These are phyloP conservation scores for Drosophila affinis DNA, from an alignment of 2,888 invertebrate genomes.

Conservation along the genomic window DNA sequence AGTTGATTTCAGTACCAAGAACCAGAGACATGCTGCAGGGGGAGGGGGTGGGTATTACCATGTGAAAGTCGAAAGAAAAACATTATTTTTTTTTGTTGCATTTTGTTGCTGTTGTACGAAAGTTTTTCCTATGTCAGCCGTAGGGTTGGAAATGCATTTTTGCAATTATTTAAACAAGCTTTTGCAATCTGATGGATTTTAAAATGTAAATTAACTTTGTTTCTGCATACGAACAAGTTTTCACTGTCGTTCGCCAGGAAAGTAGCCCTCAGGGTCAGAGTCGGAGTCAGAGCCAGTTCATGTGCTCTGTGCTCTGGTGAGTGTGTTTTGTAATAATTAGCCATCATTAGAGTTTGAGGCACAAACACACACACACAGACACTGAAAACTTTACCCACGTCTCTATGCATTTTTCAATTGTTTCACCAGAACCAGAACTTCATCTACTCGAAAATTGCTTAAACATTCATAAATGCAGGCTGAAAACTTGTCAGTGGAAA, in stretches of 20 bases:
- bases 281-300: not conserved
- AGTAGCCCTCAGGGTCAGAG: not conserved
- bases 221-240: constrained; percentile 40
- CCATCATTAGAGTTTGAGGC: constrained; percentile 57
- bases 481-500: not conserved
- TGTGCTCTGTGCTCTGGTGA: constrained; percentile 5
- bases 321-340: constrained; percentile 67
- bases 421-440: constrained; percentile 42
- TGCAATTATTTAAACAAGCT: constrained; percentile 46
- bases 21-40: not conserved
- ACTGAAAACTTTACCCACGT: constrained; percentile 27
- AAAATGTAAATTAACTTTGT: constrained; percentile 48
- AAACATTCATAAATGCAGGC: constrained; percentile 74
- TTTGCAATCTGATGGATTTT: constrained; percentile 51
- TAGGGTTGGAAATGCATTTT: constrained; percentile 35
- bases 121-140: constrained; percentile 8
- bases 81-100: not conserved
- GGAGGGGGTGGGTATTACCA: constrained; percentile 20
- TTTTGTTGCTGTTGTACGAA: constrained; percentile 2
- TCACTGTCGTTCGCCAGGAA: constrained; percentile 2
- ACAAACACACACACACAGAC: no score
- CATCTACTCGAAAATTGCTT: constrained; percentile 54
- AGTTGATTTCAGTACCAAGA: constrained; percentile 43
- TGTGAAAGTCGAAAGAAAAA: constrained; percentile 42
- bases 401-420: constrained; percentile 74